These are phyloP conservation scores for Numenius arquata DNA, from an alignment of 2,113 vertebrate genomes.

Conservation along the genomic window DNA sequence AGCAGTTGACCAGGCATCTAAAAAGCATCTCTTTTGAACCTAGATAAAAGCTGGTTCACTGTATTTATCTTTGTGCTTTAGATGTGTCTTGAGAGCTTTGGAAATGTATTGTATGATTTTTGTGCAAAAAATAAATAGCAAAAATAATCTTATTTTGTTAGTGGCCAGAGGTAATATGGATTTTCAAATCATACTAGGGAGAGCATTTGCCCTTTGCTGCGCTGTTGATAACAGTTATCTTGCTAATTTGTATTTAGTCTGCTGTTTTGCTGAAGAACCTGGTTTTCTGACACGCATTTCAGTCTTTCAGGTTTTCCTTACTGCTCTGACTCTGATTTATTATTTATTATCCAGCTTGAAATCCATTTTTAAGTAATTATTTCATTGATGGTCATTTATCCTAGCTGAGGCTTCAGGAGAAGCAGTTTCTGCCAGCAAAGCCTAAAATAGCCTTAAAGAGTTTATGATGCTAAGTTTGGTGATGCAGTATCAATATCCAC, in stretches of 20 bases:
- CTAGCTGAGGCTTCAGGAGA: not conserved
- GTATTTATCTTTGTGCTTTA: not conserved
- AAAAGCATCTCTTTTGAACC: not conserved
- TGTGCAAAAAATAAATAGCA: not conserved
- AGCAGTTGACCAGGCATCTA: not conserved
- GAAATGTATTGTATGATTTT: not conserved
- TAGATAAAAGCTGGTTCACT: not conserved
- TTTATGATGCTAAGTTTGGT: slow-evolving; percentile 11
- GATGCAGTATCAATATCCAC: slow-evolving; percentile 28
- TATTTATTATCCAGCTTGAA: not conserved
- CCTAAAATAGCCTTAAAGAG: not conserved
- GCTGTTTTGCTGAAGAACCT: not conserved
- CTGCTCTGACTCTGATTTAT: not conserved
- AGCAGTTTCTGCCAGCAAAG: not conserved
- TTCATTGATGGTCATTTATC: not conserved
- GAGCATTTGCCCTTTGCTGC: not conserved
- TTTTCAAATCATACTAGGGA: not conserved
- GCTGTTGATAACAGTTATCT: not conserved
- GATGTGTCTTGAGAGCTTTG: not conserved
- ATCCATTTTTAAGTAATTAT: not conserved
- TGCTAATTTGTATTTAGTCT: not conserved
- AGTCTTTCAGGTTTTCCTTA: not conserved
- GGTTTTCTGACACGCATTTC: not conserved
- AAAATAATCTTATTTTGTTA: not conserved
- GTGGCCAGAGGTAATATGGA: not conserved